These are phyloP conservation scores for Neoarius graeffei DNA, from an alignment of 2,113 vertebrate species.

Conservation along the genomic window DNA sequence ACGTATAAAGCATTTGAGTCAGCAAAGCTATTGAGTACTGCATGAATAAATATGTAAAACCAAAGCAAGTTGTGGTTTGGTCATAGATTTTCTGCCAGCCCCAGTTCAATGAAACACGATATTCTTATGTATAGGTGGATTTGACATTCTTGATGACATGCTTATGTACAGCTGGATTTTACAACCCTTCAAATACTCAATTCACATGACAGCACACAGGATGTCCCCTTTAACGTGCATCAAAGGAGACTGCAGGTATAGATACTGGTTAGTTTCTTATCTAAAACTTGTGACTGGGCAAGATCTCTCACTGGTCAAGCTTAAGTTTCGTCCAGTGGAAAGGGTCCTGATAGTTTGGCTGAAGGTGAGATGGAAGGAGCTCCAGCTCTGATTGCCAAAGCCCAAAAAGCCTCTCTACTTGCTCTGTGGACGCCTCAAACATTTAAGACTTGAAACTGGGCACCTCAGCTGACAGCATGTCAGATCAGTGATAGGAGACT, in stretches of 20 bases:
- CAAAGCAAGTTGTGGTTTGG: neutral
- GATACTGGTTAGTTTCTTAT: conserved; percentile 6
- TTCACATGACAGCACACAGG: neutral
- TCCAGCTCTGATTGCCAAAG: conserved; percentile 3
- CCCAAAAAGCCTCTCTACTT: conserved; percentile 29
- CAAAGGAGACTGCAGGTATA: neutral
- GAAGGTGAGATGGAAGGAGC: conserved; percentile 30
- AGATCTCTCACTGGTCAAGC: conserved; percentile 30
- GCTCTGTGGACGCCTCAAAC: conserved; percentile 45
- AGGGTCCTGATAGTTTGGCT: conserved; percentile 39
- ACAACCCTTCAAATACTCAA: neutral
- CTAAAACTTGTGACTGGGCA: conserved; percentile 31
- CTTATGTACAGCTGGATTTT: neutral
- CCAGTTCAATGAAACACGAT: neutral
- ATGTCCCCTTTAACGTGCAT: neutral
- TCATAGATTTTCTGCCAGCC: too few relatives aligned
- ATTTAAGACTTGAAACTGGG: conserved; percentile 52
- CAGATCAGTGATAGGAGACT: conserved; percentile 41
- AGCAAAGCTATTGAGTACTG: neutral
- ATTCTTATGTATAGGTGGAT: neutral
- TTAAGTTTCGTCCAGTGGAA: conserved; percentile 50
- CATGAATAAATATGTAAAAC: neutral
- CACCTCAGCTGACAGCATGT: conserved; percentile 34
- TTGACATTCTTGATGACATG: neutral
- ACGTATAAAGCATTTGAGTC: neutral